phyloP scores from a whole-genome alignment of 2,113 vertebrate species.

The Hemiprocne comata region DNA sequence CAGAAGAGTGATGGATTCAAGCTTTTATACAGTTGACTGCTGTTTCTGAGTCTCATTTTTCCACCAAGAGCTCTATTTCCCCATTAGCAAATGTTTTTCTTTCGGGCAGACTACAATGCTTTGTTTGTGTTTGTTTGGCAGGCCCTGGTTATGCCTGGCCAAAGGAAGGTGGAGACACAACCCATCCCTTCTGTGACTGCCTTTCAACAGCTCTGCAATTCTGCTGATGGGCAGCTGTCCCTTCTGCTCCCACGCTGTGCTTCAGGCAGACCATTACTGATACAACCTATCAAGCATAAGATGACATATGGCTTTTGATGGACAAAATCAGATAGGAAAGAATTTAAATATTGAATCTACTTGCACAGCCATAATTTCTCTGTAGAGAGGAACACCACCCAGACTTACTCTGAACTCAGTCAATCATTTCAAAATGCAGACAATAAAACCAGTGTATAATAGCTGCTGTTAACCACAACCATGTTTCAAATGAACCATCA shows the following conservation, averaged over 20 bases:
- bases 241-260: not conserved
- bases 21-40: not conserved
- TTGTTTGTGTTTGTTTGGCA: conserved; percentile 13
- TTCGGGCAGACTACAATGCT: not conserved
- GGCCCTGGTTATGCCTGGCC: not conserved
- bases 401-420: not conserved
- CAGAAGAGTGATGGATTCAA: conserved; percentile 5
- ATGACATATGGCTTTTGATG: not conserved
- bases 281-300: not conserved
- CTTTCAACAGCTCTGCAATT: not conserved
- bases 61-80: not conserved
- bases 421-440: conserved; percentile 9
- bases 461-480: conserved; percentile 22
- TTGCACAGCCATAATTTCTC: not conserved
- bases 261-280: not conserved
- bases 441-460: conserved; percentile 8
- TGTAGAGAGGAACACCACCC: not conserved
- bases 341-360: not conserved
- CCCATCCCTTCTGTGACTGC: not conserved
- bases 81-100: conserved; percentile 10
- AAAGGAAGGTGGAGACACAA: not conserved
- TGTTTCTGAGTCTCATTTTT: conserved; percentile 27
- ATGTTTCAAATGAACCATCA: not conserved
- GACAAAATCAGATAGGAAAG: not conserved
- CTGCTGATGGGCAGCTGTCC: not conserved